Conservation (phyloP, 2,113 vertebrate genomes). For the Deroptyus accipitrinus region DNA sequence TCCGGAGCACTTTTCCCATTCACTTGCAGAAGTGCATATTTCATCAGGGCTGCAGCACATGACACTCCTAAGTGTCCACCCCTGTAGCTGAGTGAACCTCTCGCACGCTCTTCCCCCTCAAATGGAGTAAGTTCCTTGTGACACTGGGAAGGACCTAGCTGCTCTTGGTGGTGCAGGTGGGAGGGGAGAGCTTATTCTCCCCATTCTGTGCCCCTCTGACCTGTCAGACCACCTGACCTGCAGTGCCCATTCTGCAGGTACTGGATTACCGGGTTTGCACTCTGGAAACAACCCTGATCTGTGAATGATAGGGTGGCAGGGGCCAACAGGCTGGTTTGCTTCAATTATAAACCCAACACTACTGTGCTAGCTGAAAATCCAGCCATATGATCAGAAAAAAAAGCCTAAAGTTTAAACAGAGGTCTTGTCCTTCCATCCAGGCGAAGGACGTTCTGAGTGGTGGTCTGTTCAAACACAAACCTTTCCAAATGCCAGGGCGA, state of each 20-base stretch:
- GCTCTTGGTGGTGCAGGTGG: neutral
- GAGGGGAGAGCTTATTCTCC: neutral
- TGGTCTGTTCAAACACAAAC: neutral
- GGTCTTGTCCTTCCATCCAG: neutral
- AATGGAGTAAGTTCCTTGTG: neutral
- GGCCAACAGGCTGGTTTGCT: neutral
- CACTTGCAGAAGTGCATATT: neutral
- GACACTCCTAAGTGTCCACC: neutral
- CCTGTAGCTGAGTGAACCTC: neutral
- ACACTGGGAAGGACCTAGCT: neutral
- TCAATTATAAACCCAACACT: neutral
- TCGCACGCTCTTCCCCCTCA: accelerated
- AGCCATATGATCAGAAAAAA: neutral
- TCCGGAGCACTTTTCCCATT: neutral
- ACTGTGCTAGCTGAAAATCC: neutral
- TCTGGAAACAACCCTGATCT: neutral
- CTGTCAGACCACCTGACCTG: neutral
- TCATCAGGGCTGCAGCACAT: neutral
- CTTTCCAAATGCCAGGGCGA: neutral
- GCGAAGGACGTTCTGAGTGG: neutral
- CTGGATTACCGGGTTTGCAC: neutral
- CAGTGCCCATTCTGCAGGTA: neutral
- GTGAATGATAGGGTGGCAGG: accelerated
- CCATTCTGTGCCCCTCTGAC: neutral
- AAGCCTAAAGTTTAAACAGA: neutral